phyloP scores from a whole-genome alignment of 2,113 vertebrate genomes.

The Crocuta crocuta region DNA sequence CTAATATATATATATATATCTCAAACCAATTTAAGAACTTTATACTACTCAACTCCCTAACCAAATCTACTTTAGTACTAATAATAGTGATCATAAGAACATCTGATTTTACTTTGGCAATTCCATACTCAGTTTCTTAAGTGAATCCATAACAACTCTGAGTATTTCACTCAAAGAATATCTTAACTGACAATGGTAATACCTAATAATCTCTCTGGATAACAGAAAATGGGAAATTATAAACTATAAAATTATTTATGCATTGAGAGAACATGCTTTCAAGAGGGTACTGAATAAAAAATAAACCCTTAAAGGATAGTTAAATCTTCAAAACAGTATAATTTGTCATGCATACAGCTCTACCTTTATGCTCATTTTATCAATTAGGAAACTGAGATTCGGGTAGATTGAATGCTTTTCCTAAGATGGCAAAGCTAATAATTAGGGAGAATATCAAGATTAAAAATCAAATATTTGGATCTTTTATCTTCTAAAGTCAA shows the following conservation, averaged over 20 bases:
- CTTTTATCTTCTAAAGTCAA: not conserved
- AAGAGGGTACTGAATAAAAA: not conserved
- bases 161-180: not conserved
- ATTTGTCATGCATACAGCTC: not conserved
- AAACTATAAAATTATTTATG: not conserved
- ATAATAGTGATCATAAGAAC: not conserved
- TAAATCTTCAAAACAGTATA: conserved; percentile 1
- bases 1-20: not conserved
- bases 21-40: not conserved
- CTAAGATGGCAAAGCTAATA: not conserved
- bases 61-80: not conserved
- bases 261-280: not conserved
- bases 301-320: not conserved
- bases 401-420: not conserved
- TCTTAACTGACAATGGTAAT: not conserved
- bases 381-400: not conserved
- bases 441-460: not conserved
- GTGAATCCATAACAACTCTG: not conserved
- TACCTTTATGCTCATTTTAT: not conserved
- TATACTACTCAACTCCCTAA: not conserved
- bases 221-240: not conserved
- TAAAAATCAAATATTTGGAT: not conserved
- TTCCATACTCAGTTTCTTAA: not conserved
- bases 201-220: not conserved
- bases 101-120: not conserved